phyloP scores from a whole-genome alignment of 2,888 invertebrate genomes.

The Platerodrilus igneus region DNA sequence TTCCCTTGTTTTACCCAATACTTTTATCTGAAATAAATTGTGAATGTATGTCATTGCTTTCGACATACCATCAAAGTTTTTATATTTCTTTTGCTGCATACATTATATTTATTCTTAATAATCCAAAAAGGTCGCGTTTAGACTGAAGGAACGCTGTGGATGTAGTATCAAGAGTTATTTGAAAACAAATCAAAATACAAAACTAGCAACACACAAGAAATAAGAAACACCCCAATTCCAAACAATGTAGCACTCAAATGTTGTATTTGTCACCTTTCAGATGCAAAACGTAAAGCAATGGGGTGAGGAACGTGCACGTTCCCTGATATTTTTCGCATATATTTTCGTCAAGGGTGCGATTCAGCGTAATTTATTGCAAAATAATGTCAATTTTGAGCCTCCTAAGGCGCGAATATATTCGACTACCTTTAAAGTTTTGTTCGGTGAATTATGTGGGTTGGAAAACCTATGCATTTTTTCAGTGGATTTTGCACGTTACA shows the following conservation, averaged over 20 bases:
- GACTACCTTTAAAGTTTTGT: conserved; percentile 22
- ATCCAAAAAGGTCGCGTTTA: too few relatives aligned
- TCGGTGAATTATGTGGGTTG: conserved; percentile 13
- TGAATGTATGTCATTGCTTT: too few relatives aligned
- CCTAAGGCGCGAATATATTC: conserved; percentile 27
- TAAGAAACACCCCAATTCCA: too few relatives aligned
- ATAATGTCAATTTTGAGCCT: conserved; percentile 44
- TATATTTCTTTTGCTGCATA: too few relatives aligned
- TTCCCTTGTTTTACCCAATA: too few relatives aligned
- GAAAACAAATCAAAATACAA: conserved; percentile 29
- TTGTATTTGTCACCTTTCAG: too few relatives aligned
- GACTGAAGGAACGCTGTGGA: too few relatives aligned
- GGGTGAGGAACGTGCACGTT: conserved; percentile 28
- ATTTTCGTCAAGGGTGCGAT: conserved; percentile 43
- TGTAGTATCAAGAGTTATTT: too few relatives aligned
- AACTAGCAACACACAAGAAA: conserved; percentile 23
- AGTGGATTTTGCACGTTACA: background rate
- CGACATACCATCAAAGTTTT: too few relatives aligned
- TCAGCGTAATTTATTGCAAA: conserved; percentile 45
- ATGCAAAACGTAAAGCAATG: conserved; percentile 22
- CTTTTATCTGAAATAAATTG: too few relatives aligned
- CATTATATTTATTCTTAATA: too few relatives aligned
- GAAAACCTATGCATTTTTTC: conserved; percentile 14
- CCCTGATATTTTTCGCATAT: conserved; percentile 40
- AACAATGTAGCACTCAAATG: conserved; percentile 43